Evolutionary conservation across 37 sponge, comb jelly and placozoan genomes (phyloP).

Genomic region (Geodia barretti): DNA sequence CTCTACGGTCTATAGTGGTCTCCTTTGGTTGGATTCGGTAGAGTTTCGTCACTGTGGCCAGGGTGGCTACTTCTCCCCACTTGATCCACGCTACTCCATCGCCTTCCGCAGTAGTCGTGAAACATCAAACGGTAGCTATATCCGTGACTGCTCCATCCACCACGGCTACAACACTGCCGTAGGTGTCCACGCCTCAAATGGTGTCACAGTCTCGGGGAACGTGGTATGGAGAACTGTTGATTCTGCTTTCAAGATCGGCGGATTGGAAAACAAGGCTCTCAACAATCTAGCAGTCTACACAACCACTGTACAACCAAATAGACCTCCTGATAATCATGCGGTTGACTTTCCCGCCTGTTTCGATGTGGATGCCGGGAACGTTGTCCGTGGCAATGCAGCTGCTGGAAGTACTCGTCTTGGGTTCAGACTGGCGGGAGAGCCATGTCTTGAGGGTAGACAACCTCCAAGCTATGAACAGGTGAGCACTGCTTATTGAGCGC

Average conservation of each 20-base stretch:
- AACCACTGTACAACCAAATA: slow-evolving; percentile 71
- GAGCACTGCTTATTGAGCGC: neutral
- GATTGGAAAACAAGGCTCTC: slow-evolving; percentile 27
- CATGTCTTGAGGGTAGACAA: slow-evolving; percentile 31
- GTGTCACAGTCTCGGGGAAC: slow-evolving; percentile 50
- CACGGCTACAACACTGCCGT: slow-evolving; percentile 88
- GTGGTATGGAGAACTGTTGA: slow-evolving; percentile 79
- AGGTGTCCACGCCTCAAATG: slow-evolving; percentile 72
- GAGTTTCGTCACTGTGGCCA: slow-evolving; percentile 87
- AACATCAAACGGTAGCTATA: slow-evolving; percentile 34
- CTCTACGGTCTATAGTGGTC: slow-evolving; percentile 24
- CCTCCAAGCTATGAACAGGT: slow-evolving; percentile 12
- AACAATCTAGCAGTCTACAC: slow-evolving; percentile 75
- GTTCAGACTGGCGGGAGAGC: slow-evolving; percentile 65
- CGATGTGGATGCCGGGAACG: slow-evolving; percentile 73
- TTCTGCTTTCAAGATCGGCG: slow-evolving; percentile 68
- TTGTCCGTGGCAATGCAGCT: slow-evolving; percentile 70
- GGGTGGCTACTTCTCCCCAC: slow-evolving; percentile 71
- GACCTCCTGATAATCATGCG: slow-evolving; percentile 79
- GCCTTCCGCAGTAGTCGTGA: slow-evolving; percentile 51
- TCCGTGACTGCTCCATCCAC: slow-evolving; percentile 68
- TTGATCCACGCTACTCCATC: slow-evolving; percentile 83
- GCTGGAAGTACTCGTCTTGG: slow-evolving; percentile 71
- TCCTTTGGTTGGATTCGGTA: slow-evolving; percentile 50
- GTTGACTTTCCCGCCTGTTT: slow-evolving; percentile 90